Conservation (phyloP, 2,113 vertebrate species). For the Dipodomys merriami region DNA sequence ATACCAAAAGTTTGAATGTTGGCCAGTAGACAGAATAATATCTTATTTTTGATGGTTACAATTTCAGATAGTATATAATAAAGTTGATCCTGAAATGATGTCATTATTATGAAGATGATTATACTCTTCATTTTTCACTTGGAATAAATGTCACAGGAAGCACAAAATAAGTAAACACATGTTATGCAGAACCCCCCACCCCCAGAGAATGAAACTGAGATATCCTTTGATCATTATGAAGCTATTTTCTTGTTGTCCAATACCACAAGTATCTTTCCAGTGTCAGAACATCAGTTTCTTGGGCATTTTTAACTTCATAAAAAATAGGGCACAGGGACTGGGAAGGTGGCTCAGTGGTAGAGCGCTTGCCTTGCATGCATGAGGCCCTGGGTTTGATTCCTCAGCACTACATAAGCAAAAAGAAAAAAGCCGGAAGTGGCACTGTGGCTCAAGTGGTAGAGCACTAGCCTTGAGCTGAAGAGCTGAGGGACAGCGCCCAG, state of each 20-base stretch:
- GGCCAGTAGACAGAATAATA: background rate
- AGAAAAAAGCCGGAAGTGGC: no score
- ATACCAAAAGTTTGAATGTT: background rate
- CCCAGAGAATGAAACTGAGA: background rate
- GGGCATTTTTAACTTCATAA: background rate
- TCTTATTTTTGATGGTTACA: background rate
- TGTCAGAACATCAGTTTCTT: background rate
- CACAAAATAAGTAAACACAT: background rate
- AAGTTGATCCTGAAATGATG: background rate
- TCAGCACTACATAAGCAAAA: no score
- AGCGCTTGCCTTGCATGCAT: no score
- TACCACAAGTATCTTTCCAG: background rate
- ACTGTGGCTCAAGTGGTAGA: no score
- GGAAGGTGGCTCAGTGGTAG: no score
- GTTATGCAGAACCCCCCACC: background rate
- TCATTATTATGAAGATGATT: constrained; percentile 9
- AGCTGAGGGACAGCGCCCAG: no score
- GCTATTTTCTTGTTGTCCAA: background rate
- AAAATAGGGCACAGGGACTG: no score
- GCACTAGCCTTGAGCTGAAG: no score
- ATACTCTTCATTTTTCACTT: constrained; percentile 22
- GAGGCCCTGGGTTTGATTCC: no score
- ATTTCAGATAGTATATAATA: background rate
- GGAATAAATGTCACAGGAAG: background rate
- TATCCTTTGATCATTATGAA: background rate